phyloP scores from a whole-genome alignment of 1,140 invertebrate genomes.

The Schmidtea mediterranea region DNA sequence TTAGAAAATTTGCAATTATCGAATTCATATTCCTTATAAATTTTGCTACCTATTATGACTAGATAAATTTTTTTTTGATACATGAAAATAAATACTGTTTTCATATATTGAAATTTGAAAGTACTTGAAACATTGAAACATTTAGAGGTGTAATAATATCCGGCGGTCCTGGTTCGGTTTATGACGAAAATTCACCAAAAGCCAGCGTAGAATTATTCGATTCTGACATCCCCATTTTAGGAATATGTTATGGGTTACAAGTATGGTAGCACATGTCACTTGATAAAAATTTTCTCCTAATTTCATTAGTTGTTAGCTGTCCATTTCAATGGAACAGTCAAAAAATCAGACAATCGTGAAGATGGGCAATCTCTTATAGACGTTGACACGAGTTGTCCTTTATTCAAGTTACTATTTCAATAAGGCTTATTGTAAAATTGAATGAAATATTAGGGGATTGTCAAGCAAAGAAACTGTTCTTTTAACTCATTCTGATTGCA shows the following conservation, averaged over 20 bases:
- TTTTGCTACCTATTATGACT: too few relatives aligned
- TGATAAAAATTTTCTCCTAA: too few relatives aligned
- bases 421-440: too few relatives aligned
- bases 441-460: slow-evolving; percentile 40
- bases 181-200: slow-evolving; percentile 65
- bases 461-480: slow-evolving; percentile 60
- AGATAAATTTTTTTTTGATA: too few relatives aligned
- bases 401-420: slow-evolving; percentile 55
- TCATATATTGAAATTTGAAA: too few relatives aligned
- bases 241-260: slow-evolving; percentile 94
- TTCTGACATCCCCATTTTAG: slow-evolving; percentile 70
- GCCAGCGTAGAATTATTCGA: slow-evolving; percentile 84
- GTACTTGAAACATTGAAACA: too few relatives aligned
- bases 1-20: too few relatives aligned
- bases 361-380: slow-evolving; percentile 75
- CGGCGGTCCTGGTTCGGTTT: slow-evolving; percentile 82
- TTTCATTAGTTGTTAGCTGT: slow-evolving; percentile 73
- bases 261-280: too few relatives aligned
- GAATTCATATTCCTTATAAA: too few relatives aligned
- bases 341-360: slow-evolving; percentile 55
- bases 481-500: slow-evolving; percentile 81
- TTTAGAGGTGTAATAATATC: slow-evolving; percentile 77
- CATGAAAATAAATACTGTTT: too few relatives aligned
- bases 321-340: slow-evolving; percentile 74
- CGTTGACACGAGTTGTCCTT: slow-evolving; percentile 53